Percentiles rank a stretch among this genome's conserved stretches.
Evolutionary conservation across 2,797 vertebrate genomes (phyloP).

Genomic region (Acanthis flammea): DNA sequence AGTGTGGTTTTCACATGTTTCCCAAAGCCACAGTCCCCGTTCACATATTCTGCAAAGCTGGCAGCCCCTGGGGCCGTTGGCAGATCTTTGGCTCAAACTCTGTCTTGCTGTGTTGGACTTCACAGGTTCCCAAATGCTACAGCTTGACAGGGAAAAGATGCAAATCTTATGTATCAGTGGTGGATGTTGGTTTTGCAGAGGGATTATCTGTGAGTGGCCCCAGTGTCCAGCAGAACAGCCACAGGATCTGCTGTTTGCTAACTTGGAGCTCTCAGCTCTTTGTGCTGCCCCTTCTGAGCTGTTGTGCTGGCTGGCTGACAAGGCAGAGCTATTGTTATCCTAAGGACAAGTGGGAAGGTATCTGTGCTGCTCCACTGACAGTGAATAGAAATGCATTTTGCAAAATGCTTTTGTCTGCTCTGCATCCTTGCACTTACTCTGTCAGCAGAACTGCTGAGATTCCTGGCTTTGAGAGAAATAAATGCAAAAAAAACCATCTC

Average conservation of each 20-base stretch:
- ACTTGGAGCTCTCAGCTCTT: background rate
- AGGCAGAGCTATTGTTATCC: constrained; percentile 23
- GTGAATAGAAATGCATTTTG: background rate
- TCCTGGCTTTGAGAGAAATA: background rate
- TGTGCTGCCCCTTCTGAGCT: background rate
- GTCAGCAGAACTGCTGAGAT: background rate
- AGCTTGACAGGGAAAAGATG: constrained; percentile 1
- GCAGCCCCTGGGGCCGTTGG: constrained; percentile 4
- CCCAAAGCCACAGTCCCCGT: background rate
- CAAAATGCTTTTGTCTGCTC: background rate
- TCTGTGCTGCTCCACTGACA: background rate
- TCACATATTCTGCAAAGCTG: background rate
- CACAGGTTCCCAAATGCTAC: background rate
- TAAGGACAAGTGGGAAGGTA: constrained; percentile 17
- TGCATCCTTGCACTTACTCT: background rate
- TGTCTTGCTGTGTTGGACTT: background rate
- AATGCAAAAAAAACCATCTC: background rate
- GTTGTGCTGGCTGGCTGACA: constrained; percentile 10
- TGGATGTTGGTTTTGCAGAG: background rate
- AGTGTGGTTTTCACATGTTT: background rate
- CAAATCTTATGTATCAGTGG: background rate
- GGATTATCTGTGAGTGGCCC: background rate
- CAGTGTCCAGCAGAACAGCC: background rate
- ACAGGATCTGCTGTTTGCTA: background rate
- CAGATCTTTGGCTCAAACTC: constrained; percentile 48